Evolutionary conservation across 2,797 vertebrate genomes (phyloP), one percentile per base, ranked within the genome.

Genomic region (Oreochromis grahami): DNA sequence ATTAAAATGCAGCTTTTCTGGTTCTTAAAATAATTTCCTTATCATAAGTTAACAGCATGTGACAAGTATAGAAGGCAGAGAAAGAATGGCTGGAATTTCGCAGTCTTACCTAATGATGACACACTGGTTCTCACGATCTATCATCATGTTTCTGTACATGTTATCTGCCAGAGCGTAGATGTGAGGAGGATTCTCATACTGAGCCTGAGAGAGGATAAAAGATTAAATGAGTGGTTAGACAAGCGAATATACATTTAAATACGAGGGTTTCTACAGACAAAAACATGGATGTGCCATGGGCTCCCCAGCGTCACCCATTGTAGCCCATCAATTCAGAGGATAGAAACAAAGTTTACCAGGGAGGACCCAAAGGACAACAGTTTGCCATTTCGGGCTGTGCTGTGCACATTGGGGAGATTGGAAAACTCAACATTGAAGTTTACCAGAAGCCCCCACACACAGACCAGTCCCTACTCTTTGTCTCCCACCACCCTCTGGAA

Each of bases 101-200:
- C 55, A 48, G 58, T 70, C 92, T 94, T 96, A 99, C 99, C 99
- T 99, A 96, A 99, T 99, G 92, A 99, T 99, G 94, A 99, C 99
- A 89, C 99, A 99, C 48, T 99, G 98, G 95, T 98, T 98, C 95
- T 99, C 99, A 78, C 97, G 93, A 93, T 99, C 99, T 63, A 99
- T 99, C 93, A 99, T 98, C 99, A 99, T 99, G 93, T 99, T 99
- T 91, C 98, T 96, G 96, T 98, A 99, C 99, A 99, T 99, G 91
- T 97, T 98, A 93, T 99, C 99, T 10, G 99, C 98, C 86, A 99
- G 96, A 78, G 98, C 99, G 41, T 99, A 99, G 95, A 99, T 99
- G 90, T 99, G 99, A 68, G 99, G 99, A 53, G 99, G 99, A 85
- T 99, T 99, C 95, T 99, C 98, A 94, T 99, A 99, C 70, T 98